Base-by-base conservation (phyloP, 92 coral and sea anemone species). In the Porites evermanni region DNA sequence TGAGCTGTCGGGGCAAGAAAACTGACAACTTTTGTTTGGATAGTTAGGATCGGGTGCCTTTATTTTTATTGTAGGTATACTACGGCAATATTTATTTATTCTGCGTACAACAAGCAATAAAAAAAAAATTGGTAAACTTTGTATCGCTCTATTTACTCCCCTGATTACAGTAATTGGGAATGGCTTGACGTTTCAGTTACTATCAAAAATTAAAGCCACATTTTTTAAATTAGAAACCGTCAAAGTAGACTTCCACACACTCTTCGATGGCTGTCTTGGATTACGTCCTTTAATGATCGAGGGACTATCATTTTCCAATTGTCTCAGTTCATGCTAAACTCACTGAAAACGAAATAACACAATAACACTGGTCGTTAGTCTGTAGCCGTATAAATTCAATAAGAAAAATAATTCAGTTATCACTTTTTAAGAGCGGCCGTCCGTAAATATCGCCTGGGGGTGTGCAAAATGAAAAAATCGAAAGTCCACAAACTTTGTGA, bases 141-240 rank as follows among this genome's bases (percentile, higher is more conserved):
- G 67, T 6, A 67, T 80, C 23, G 85, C 85, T 6, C 8, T 70
- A n/a, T 68, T 68, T 32, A 1, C 85, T 17, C 85, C 85, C 5
- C 53, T 68, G 12, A 68, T 68, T 1, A 26, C 7, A 53, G 84
- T 67, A 29, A 0, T 51, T 9, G 32, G 66, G 44, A 17, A 20
- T 32, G 56, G 17, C 47, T 38, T 38, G 47, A 38, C 47, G 47
- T 38, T 38, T 38, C n/a, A n/a, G n/a, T n/a, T 38, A 38, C 47
- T 38, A 38, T 38, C 7, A 38, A 38, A 38, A n/a, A n/a, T n/a
- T n/a, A n/a, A 38, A 38, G 47, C 47, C 3, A 38, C 47, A 3
- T 38, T 38, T 38, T 38, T 38, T 4, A 52, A 79, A 38, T 38
- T 38, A 38, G 47, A 38, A 38, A 38, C 47, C 47, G 47, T 38